Conservation (phyloP, 1,140 invertebrate genomes). For the Tetramorium parvispinum region DNA sequence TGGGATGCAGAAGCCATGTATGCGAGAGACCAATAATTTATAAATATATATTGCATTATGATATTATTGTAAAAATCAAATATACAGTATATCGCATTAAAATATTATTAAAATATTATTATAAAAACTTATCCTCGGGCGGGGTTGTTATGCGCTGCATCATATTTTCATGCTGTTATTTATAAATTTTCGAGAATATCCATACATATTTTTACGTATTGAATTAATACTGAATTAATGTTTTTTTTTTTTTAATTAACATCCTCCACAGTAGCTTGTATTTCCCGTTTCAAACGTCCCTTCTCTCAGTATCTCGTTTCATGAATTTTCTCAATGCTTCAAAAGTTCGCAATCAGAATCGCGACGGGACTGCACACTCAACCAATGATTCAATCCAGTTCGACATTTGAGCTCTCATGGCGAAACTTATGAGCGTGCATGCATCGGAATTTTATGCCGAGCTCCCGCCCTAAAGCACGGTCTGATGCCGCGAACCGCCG, state of each 20-base stretch:
- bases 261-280: neutral
- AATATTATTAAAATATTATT: neutral
- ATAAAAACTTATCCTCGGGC: neutral
- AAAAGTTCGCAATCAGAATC: neutral
- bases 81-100: neutral
- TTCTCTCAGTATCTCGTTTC: neutral
- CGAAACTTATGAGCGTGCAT: neutral
- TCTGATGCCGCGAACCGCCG: constrained; percentile 2
- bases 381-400: neutral
- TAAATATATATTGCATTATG: neutral
- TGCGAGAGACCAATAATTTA: neutral
- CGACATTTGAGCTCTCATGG: neutral
- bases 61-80: neutral
- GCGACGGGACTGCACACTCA: neutral
- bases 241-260: no score
- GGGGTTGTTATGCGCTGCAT: neutral
- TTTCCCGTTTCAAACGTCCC: neutral
- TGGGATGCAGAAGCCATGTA: neutral
- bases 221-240: no score
- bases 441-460: constrained; percentile 22
- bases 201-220: no score
- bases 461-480: constrained; percentile 19
- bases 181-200: no score
- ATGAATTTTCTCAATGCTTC: neutral
- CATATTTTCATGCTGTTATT: neutral